Percentiles rank a stretch among this genome's conserved stretches.
These are phyloP conservation scores for Neuroterus valhalla DNA, from an alignment of 1,140 invertebrate species.

Conservation along the genomic window DNA sequence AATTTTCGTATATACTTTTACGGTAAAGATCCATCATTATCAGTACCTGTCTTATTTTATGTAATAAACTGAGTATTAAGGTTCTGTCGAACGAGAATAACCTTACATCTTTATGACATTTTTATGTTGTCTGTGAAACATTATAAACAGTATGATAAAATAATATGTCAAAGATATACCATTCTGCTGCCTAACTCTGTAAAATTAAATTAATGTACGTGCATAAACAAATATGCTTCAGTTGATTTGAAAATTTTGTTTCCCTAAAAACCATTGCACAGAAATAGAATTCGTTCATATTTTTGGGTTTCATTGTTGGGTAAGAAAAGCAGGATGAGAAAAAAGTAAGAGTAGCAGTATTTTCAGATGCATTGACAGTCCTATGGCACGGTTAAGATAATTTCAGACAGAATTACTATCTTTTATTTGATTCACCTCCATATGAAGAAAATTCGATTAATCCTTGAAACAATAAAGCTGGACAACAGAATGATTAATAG, in stretches of 20 bases:
- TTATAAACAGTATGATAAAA: conserved; percentile 9
- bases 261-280: neutral
- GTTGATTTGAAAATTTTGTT: neutral
- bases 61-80: conserved; percentile 28
- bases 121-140: neutral
- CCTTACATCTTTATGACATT: neutral
- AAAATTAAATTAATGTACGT: neutral
- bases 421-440: neutral
- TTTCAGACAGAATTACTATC: neutral
- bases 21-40: conserved; percentile 27
- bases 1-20: conserved; percentile 11
- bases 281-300: neutral
- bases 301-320: neutral
- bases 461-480: conserved; percentile 1
- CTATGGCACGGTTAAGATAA: conserved; percentile 18
- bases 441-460: neutral
- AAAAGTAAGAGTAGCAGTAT: neutral
- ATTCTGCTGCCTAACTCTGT: neutral
- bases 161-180: neutral
- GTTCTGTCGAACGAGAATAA: conserved; percentile 2
- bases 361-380: conserved; percentile 1
- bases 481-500: conserved; percentile 21
- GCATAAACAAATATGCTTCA: neutral
- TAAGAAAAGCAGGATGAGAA: neutral
- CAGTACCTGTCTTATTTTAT: conserved; percentile 17